phyloP scores from a whole-genome alignment of 2,888 invertebrate genomes.

The Halictus ligatus region DNA sequence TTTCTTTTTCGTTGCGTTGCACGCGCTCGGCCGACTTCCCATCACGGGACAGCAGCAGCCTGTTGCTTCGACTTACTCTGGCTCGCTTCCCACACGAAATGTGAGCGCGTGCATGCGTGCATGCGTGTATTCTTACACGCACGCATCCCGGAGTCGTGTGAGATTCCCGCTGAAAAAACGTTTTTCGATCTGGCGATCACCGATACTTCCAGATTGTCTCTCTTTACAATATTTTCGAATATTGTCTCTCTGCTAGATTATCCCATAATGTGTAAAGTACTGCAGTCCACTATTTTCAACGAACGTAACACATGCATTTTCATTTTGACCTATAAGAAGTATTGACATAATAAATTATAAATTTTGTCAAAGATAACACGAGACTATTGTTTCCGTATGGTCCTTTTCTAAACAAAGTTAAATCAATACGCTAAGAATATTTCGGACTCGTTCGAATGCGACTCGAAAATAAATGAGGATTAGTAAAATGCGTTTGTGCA shows the following conservation, averaged over 20 bases:
- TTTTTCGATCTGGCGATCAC: background rate
- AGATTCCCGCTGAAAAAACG: background rate
- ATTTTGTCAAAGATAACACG: too few relatives aligned
- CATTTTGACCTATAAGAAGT: too few relatives aligned
- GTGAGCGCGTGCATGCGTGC: constrained; percentile 65
- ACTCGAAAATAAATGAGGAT: background rate
- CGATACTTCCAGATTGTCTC: background rate
- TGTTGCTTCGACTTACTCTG: constrained; percentile 74
- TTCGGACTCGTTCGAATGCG: background rate
- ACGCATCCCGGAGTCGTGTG: constrained; percentile 1
- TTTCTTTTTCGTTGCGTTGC: constrained; percentile 61
- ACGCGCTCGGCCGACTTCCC: constrained; percentile 67
- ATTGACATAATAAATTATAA: too few relatives aligned
- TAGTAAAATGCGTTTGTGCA: background rate
- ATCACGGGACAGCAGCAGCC: constrained; percentile 70
- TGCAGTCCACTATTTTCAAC: too few relatives aligned
- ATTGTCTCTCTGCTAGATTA: background rate
- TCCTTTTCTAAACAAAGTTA: too few relatives aligned
- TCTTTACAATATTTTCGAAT: background rate
- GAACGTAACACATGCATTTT: too few relatives aligned
- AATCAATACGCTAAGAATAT: too few relatives aligned
- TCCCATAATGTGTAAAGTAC: too few relatives aligned
- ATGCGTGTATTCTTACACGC: constrained; percentile 46
- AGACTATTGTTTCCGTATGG: too few relatives aligned
- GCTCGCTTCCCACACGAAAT: constrained; percentile 76